phyloP scores from a whole-genome alignment of 1,140 invertebrate species.

The Eueides isabella region DNA sequence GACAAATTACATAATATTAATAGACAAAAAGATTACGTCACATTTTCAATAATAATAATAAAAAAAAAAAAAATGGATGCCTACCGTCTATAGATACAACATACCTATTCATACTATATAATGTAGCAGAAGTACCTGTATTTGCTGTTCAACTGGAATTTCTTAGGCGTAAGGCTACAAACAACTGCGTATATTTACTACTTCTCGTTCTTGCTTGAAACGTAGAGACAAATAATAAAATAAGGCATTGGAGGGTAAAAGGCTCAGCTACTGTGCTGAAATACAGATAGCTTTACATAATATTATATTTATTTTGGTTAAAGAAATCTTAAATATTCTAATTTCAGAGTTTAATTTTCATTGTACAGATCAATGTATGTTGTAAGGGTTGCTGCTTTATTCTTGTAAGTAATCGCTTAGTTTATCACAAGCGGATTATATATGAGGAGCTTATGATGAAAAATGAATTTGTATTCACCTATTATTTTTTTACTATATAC shows the following conservation, averaged over 20 bases:
- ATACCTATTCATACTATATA: too few relatives aligned
- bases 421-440: background rate
- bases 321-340: background rate
- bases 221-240: conserved; percentile 6
- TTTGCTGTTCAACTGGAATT: conserved; percentile 3
- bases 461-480: too few relatives aligned
- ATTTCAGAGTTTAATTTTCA: background rate
- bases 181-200: conserved; percentile 7
- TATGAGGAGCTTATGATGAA: too few relatives aligned
- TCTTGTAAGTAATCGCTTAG: background rate
- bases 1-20: too few relatives aligned
- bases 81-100: too few relatives aligned
- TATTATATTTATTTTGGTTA: background rate
- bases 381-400: background rate
- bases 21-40: too few relatives aligned
- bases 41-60: too few relatives aligned
- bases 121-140: background rate
- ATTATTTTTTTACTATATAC: too few relatives aligned
- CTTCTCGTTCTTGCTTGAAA: background rate
- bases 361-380: background rate
- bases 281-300: background rate
- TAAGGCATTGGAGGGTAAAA: background rate
- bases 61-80: too few relatives aligned
- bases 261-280: background rate
- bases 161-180: conserved; percentile 4